Evolutionary conservation across 37 sponge, comb jelly and placozoan genomes (phyloP), one percentile per base, ranked within the genome.

Genomic region (Cliona cf. orientalis): DNA sequence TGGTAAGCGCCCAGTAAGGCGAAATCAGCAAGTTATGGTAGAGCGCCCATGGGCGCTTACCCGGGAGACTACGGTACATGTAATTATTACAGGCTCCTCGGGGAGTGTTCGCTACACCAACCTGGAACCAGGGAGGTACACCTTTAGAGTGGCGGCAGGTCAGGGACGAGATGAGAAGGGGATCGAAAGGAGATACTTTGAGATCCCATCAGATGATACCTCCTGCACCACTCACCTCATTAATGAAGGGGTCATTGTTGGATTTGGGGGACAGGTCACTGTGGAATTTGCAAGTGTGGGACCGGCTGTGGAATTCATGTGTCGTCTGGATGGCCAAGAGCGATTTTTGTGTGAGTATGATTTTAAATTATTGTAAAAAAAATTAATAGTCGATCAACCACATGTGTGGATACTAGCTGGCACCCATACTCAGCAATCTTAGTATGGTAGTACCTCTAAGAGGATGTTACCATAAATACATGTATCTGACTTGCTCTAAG

Each of bases 141-240:
- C 28, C 23, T 23, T 70, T 23, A 23, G 71, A 5, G 44, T 70
- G 3, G 44, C 23, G 17, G 71, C 71, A 42, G 11, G 31, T n/a
- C 39, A 70, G 25, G 23, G 44, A 23, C 39, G n/a, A 70, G 45
- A 40, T 23, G 71, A 70, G 44, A 34, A 29, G 44, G 71, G 23
- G 23, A 43, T 70, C 5, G 28, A 29, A 21, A 70, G 71, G 71
- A 43, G 45, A 22, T 9, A 25, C 11, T 70, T 70, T 42, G 71
- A 70, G 71, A 70, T 70, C 42, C 22, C 42, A 34, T 22, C 22
- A 9, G 71, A 70, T 31, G 23, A 42, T 3, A 22, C 22, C 45
- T 42, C 9, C 28, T 70, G 71, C 45, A 70, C 71, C 45, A 40
- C 45, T 45, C 71, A 70, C 71, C 42, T 70, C 28, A 70, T 70